A percentile compares a stretch with the other conserved stretches of the same genome.
Evolutionary conservation across 2,113 vertebrate species (phyloP).

Genomic region (Malurus cyaneus): DNA sequence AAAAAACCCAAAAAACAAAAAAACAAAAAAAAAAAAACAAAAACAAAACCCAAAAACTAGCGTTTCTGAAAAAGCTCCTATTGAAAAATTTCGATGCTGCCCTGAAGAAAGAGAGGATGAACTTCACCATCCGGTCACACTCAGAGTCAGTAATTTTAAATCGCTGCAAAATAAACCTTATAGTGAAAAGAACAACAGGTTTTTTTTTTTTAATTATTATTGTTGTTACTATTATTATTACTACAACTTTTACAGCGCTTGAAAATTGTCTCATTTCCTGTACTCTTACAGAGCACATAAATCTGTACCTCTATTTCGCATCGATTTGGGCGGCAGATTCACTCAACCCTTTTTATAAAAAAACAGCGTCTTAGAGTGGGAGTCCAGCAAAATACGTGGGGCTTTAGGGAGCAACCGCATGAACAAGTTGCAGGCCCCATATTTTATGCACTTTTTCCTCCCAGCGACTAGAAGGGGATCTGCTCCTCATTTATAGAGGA

Average conservation of each 20-base stretch:
- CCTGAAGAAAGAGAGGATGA: not conserved
- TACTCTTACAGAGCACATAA: not conserved
- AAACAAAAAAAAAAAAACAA: too few relatives aligned
- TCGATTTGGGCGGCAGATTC: not conserved
- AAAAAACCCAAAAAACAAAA: too few relatives aligned
- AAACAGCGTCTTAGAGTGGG: not conserved
- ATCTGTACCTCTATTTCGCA: rapidly evolving
- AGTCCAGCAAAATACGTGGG: not conserved
- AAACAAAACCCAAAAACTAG: too few relatives aligned
- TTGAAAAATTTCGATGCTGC: not conserved
- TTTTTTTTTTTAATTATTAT: rapidly evolving
- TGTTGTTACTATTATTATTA: not conserved
- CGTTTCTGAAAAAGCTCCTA: not conserved
- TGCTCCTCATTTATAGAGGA: not conserved
- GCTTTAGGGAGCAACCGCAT: not conserved
- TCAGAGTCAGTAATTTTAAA: not conserved
- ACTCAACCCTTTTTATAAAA: rapidly evolving
- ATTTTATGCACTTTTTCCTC: not conserved
- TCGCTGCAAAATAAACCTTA: not conserved
- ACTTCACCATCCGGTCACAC: not conserved
- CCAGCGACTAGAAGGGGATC: not conserved
- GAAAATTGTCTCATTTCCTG: not conserved
- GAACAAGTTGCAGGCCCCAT: not conserved
- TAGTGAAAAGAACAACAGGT: not conserved
- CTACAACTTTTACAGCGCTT: not conserved